phyloP scores from a whole-genome alignment of 1,140 invertebrate species.

The Leptinotarsa defecta region DNA sequence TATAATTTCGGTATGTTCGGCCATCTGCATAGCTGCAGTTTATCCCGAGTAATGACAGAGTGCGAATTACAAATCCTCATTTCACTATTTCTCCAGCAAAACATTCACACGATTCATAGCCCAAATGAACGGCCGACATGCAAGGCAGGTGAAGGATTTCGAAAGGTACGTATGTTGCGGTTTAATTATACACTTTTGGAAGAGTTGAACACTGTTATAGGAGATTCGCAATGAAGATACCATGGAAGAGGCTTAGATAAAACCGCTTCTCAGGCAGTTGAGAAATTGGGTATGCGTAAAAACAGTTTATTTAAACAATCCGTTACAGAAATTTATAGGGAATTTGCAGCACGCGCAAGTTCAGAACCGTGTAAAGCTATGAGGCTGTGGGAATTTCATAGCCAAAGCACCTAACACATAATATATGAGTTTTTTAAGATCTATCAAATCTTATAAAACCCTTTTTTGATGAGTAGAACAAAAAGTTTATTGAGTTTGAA shows the following conservation, averaged over 20 bases:
- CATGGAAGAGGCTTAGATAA: background rate
- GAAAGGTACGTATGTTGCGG: background rate
- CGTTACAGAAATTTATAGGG: too few species aligned
- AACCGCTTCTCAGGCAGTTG: too few species aligned
- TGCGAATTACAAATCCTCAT: constrained; percentile 17
- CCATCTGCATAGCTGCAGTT: background rate
- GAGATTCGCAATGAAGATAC: background rate
- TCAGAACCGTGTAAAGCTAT: too few species aligned
- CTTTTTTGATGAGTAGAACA: too few species aligned
- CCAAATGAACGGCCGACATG: constrained; percentile 7
- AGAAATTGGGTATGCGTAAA: too few species aligned
- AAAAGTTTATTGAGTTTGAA: too few species aligned
- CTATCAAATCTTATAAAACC: too few species aligned
- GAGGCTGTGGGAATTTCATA: too few species aligned
- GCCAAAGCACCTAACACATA: too few species aligned
- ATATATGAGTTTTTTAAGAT: too few species aligned
- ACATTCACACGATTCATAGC: constrained; percentile 13
- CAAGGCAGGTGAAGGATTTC: constrained; percentile 19
- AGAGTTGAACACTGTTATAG: constrained; percentile 3
- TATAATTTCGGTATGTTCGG: constrained; percentile 5
- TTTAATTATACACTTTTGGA: background rate
- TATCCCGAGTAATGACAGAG: background rate
- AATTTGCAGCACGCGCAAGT: too few species aligned
- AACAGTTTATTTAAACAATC: too few species aligned
- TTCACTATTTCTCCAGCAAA: constrained; percentile 12